Evolutionary conservation across 2,797 vertebrate species (phyloP), one percentile per base, ranked within the genome.

Genomic region (Halcyon smyrnensis): DNA sequence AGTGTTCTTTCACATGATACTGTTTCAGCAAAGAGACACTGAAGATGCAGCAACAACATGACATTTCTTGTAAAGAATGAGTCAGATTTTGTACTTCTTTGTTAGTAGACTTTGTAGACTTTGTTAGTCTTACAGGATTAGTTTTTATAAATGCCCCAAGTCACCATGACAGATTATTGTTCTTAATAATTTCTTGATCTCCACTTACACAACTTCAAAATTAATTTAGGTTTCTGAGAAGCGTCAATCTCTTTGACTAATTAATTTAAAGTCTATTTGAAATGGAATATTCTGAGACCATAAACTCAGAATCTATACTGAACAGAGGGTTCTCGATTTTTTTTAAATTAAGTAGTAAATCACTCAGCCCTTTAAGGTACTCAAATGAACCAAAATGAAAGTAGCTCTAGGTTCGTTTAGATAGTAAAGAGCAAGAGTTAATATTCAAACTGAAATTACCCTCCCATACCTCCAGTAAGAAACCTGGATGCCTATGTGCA

Each of bases 251-350:
- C 57, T 97, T 95, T 87, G 63, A 94, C 63, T 91, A 87, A 81
- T 75, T 64, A 94, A 97, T 97, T 95, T 89, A 81, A 84, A 92
- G 62, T 39, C 43, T 57, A 80, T 76, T 97, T 95, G 69, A 97
- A 96, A 97, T 82, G 13, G 37, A 95, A 50, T 19, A 34, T 25
- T 86, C 84, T 43, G 51, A 56, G 86, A 65, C 32, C 37, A 89
- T n/a, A 87, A 57, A 30, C 9, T 74, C 30, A 69, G 27, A 59
- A 32, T 73, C 2, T 0, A 45, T 39, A 73, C 14, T 77, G n/a
- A 62, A 50, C 48, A 50, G 14, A 50, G 48, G 24, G 48, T 81
- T 23, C 11, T 45, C 27, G 15, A 3, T 25, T 59, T 79, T 70
- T 70, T 78, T 60, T 1, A 15, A 68, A 76, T 46, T 32, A 56